A percentile compares a stretch with the other conserved stretches of the same genome.
These are phyloP conservation scores for Subanguina moxae DNA, from an alignment of 1,140 invertebrate species.

Conservation along the genomic window DNA sequence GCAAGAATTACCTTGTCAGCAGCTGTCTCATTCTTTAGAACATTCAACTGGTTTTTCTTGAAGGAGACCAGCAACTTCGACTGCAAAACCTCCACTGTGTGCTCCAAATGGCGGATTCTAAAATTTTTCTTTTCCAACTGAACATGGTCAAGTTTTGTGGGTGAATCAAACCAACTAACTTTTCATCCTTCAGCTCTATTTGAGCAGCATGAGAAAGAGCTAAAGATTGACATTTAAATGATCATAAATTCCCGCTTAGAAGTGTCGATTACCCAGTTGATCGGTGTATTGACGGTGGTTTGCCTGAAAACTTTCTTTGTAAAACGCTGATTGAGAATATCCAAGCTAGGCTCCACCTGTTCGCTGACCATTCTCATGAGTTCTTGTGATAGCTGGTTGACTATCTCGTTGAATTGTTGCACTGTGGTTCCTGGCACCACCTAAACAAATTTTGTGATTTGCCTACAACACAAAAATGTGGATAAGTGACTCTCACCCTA, in stretches of 20 bases:
- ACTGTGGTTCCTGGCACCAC: conserved; percentile 30
- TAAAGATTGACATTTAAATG: no score
- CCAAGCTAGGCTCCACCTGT: not conserved
- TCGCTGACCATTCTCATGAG: no score
- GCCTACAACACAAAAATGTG: no score
- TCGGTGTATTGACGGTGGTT: conserved; percentile 31
- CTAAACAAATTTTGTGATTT: conserved; percentile 16
- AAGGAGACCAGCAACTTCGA: conserved; percentile 21
- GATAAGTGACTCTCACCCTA: no score
- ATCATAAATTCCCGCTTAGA: no score
- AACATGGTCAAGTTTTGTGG: not conserved
- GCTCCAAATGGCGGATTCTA: conserved; percentile 39
- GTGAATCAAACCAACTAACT: conserved; percentile 8
- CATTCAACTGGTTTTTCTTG: conserved; percentile 22
- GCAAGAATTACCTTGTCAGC: not conserved
- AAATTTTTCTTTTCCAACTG: conserved; percentile 4
- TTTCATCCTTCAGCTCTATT: conserved; percentile 40
- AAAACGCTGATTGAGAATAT: no score
- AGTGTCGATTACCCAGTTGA: conserved; percentile 24
- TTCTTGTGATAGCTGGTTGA: conserved; percentile 18
- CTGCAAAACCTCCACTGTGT: conserved; percentile 25
- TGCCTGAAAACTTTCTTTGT: conserved; percentile 16
- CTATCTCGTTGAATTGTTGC: conserved; percentile 40
- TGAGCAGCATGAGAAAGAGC: conserved; percentile 23
- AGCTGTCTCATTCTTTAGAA: conserved; percentile 22